Conservation (phyloP, 2,113 vertebrate species). For the Arothron firmamentum region DNA sequence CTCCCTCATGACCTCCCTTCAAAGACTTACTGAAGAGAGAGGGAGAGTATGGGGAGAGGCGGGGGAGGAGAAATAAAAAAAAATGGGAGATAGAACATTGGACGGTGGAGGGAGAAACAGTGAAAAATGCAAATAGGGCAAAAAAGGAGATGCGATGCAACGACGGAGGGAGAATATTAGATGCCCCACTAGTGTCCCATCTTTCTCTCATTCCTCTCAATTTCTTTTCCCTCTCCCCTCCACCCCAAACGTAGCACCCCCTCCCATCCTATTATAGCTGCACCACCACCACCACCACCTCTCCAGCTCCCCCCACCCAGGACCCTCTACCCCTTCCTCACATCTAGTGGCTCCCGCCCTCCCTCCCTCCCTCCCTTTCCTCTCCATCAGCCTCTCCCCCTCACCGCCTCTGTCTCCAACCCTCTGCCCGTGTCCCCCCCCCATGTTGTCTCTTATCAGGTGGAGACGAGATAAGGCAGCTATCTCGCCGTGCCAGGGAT, state of each 20-base stretch:
- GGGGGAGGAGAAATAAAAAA: background rate
- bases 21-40: slow-evolving; percentile 55
- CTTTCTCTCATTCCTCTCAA: slow-evolving; percentile 43
- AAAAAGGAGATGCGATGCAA: slow-evolving; percentile 13
- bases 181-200: slow-evolving; percentile 30
- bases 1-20: slow-evolving; percentile 70
- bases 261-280: slow-evolving; percentile 27
- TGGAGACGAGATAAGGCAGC: slow-evolving; percentile 71
- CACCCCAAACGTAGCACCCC: slow-evolving; percentile 31
- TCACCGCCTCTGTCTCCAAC: slow-evolving; percentile 1
- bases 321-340: slow-evolving; percentile 29
- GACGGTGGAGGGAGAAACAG: slow-evolving; percentile 39
- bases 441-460: slow-evolving; percentile 77
- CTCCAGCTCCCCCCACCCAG: background rate
- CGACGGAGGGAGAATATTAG: slow-evolving; percentile 29
- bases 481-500: slow-evolving; percentile 75
- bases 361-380: slow-evolving; percentile 21
- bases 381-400: slow-evolving; percentile 30
- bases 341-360: slow-evolving; percentile 31
- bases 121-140: slow-evolving; percentile 50
- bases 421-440: slow-evolving; percentile 38
- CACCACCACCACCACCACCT: slow-evolving; percentile 26
- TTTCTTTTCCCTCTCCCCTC: slow-evolving; percentile 38
- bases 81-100: slow-evolving; percentile 35
- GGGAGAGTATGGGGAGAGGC: slow-evolving; percentile 11